phyloP scores from a whole-genome alignment of 2,888 invertebrate genomes.

The Papilio elwesi region DNA sequence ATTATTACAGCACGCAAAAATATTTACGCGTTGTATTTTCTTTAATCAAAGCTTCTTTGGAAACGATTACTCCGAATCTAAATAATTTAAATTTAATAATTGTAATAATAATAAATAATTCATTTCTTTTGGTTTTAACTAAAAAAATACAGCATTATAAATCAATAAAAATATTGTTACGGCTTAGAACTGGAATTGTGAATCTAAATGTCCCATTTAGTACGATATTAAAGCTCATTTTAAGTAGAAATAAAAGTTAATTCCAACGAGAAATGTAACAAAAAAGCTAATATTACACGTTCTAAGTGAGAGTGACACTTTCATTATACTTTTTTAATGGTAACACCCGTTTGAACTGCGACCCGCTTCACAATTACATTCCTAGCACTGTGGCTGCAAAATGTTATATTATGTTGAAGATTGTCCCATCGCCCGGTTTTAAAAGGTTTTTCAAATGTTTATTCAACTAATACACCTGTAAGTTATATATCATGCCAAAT shows the following conservation, averaged over 20 bases:
- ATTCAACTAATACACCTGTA: no score
- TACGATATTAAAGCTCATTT: neutral
- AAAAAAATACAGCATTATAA: no score
- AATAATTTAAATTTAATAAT: no score
- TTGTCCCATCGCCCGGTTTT: neutral
- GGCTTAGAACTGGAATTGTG: no score
- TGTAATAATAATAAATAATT: no score
- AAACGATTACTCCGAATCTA: no score
- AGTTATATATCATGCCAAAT: no score
- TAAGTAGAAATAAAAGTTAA: neutral
- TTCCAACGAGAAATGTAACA: neutral
- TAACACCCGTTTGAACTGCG: neutral
- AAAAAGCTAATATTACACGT: constrained; percentile 11
- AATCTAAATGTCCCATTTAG: no score
- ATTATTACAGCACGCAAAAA: neutral
- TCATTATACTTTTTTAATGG: constrained; percentile 16
- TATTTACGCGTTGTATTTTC: neutral
- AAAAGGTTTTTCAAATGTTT: neutral
- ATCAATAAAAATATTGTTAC: no score
- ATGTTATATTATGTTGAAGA: neutral
- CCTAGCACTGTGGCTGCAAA: neutral
- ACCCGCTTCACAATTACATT: neutral
- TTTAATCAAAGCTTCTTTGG: no score
- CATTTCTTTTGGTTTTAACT: no score
- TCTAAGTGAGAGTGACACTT: constrained; percentile 15